A percentile compares a stretch with the other conserved stretches of the same genome.
These are phyloP conservation scores for Onychostruthus taczanowskii DNA, from an alignment of 2,113 vertebrate genomes.

Conservation along the genomic window DNA sequence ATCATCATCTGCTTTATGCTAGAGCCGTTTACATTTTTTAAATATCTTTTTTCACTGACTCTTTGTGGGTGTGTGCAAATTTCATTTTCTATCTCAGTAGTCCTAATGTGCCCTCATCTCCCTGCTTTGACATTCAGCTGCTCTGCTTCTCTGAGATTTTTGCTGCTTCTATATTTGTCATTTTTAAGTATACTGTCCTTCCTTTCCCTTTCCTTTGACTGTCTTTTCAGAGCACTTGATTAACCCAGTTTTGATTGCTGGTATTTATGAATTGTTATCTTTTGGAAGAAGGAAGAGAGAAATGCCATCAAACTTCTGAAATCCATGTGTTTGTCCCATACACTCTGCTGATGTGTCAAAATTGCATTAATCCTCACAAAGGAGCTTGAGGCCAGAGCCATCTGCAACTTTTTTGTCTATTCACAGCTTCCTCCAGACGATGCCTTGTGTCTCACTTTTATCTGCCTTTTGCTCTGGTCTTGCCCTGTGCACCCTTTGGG, in stretches of 20 bases:
- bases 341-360: not conserved
- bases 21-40: not conserved
- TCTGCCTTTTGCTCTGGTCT: not conserved
- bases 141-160: not conserved
- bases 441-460: not conserved
- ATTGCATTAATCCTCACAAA: not conserved
- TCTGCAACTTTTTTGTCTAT: not conserved
- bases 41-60: conserved; percentile 12
- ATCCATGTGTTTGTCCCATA: not conserved
- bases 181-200: not conserved
- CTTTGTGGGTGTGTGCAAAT: not conserved
- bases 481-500: not conserved
- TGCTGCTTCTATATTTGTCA: not conserved
- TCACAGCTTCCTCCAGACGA: not conserved
- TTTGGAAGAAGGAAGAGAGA: not conserved
- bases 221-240: not conserved
- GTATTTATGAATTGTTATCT: not conserved
- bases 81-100: not conserved
- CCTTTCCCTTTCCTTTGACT: not conserved
- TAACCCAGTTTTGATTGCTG: not conserved
- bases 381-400: not conserved
- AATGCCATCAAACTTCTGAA: not conserved
- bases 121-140: not conserved
- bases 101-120: conserved; percentile 5
- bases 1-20: conserved; percentile 46